A percentile compares a stretch with the other conserved stretches of the same genome.
Conservation (phyloP, 2,797 vertebrate genomes). For the Anguilla anguilla region DNA sequence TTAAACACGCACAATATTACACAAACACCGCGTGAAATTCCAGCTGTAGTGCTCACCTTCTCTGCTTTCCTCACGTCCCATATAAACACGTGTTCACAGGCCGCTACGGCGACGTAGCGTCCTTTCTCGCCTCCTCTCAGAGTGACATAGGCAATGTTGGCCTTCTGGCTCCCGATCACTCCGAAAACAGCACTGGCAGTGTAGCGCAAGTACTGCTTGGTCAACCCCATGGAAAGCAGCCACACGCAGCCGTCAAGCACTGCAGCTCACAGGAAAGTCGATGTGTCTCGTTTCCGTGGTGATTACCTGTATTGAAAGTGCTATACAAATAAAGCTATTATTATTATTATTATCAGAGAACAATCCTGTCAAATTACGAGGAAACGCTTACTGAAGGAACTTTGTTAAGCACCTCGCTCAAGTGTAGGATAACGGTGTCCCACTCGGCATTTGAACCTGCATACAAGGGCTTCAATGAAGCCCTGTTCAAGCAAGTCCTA, state of each 20-base stretch:
- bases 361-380: background rate
- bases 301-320: background rate
- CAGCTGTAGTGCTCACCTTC: conserved; percentile 78
- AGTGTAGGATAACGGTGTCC: no score
- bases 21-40: background rate
- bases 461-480: background rate
- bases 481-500: background rate
- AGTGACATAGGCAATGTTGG: conserved; percentile 80
- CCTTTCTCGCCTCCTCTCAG: conserved; percentile 86
- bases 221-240: conserved; percentile 83
- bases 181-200: conserved; percentile 84
- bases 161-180: conserved; percentile 85
- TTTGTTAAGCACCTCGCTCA: background rate
- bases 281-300: background rate
- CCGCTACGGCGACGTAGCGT: conserved; percentile 87
- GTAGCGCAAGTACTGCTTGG: conserved; percentile 94
- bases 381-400: background rate
- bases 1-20: background rate
- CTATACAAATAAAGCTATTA: no score
- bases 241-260: background rate
- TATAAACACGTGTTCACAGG: conserved; percentile 94
- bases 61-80: conserved; percentile 94
- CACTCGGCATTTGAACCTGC: background rate
- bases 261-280: background rate
- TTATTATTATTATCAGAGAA: background rate